A percentile compares a stretch with the other conserved stretches of the same genome.
phyloP scores from a whole-genome alignment of 2,113 vertebrate genomes.

The Phrynocephalus versicolor region DNA sequence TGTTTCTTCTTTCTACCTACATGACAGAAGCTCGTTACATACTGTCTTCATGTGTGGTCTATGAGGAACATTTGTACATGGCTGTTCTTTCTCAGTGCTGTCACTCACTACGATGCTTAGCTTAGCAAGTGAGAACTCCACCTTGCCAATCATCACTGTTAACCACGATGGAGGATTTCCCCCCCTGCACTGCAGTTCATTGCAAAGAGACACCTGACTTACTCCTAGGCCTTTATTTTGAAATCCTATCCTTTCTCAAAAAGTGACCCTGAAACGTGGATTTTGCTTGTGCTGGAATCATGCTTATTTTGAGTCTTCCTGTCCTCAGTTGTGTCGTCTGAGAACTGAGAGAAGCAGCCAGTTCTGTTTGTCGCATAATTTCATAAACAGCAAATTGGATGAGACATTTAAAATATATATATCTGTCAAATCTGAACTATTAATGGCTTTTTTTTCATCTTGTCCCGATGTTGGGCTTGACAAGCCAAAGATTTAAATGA shows the following conservation, averaged over 20 bases:
- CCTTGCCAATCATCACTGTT: not conserved
- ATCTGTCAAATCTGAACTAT: constrained; percentile 57
- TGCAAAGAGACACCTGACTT: not conserved
- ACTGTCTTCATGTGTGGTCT: no score
- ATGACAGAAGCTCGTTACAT: no score
- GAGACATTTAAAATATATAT: constrained; percentile 46
- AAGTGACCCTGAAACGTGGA: not conserved
- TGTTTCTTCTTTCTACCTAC: not conserved
- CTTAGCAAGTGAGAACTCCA: not conserved
- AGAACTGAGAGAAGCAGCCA: constrained; percentile 27
- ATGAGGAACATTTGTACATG: not conserved
- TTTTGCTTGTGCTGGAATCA: not conserved
- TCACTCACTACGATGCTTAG: not conserved
- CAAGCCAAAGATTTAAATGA: constrained; percentile 65
- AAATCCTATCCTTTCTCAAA: not conserved
- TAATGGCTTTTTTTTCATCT: constrained; percentile 69
- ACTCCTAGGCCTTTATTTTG: not conserved
- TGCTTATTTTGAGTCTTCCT: constrained; percentile 6
- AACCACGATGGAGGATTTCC: not conserved
- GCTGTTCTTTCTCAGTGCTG: not conserved
- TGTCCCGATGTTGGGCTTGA: constrained; percentile 64
- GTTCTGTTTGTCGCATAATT: constrained; percentile 60
- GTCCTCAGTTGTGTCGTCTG: not conserved
- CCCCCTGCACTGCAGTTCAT: not conserved
- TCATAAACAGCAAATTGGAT: constrained; percentile 56